Percentiles rank a stretch among this genome's conserved stretches.
These are phyloP conservation scores for Anthopleura sola DNA, from an alignment of 64 coral and sea anemone genomes.

Conservation along the genomic window DNA sequence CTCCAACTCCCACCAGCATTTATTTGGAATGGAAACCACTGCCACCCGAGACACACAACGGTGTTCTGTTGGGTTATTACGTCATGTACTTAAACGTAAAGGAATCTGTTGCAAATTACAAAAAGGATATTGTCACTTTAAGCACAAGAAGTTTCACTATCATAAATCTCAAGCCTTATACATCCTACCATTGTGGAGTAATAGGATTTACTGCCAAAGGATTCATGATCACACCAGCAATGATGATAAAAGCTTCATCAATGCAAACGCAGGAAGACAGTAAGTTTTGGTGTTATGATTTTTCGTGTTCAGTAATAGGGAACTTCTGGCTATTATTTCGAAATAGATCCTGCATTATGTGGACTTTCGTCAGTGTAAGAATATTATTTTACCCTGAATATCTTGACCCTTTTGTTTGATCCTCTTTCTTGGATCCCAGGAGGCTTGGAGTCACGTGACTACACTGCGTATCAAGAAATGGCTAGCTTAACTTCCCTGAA, in stretches of 20 bases:
- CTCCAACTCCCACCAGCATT: slow-evolving; percentile 30
- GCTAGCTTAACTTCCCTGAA: too few species aligned
- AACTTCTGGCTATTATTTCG: too few species aligned
- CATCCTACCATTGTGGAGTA: slow-evolving; percentile 19
- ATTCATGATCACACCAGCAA: slow-evolving; percentile 3
- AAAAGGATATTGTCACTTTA: neutral
- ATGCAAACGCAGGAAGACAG: neutral
- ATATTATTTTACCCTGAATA: too few species aligned
- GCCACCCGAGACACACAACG: slow-evolving; percentile 12
- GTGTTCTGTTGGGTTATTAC: slow-evolving; percentile 9
- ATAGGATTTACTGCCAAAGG: neutral
- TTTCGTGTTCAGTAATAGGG: too few species aligned
- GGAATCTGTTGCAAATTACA: slow-evolving; percentile 3
- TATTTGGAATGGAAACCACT: slow-evolving; percentile 35
- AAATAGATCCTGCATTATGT: too few species aligned
- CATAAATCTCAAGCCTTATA: slow-evolving; percentile 7
- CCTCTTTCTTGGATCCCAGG: too few species aligned
- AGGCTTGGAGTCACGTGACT: too few species aligned
- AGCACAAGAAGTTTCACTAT: neutral
- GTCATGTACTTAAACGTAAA: slow-evolving; percentile 17
- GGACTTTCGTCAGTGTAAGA: too few species aligned
- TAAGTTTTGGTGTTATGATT: neutral
- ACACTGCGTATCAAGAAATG: too few species aligned
- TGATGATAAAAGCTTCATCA: neutral
- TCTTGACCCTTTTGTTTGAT: too few species aligned